phyloP scores from a whole-genome alignment of 92 coral and sea anemone species.

The Actinostola sp. region DNA sequence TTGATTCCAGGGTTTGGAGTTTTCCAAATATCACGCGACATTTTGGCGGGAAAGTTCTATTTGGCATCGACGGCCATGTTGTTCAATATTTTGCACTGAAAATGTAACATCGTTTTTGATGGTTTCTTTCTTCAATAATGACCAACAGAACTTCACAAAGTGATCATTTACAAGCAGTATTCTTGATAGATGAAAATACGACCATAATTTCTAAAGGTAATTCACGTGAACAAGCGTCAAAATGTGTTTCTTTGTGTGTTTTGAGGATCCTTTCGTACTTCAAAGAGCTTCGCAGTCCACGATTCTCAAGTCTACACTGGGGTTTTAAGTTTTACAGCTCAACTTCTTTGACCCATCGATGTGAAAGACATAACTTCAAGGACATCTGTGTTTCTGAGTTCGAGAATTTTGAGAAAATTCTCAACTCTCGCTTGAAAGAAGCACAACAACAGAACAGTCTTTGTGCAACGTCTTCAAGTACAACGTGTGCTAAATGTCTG shows the following conservation, averaged over 20 bases:
- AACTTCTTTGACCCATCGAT: slow-evolving; percentile 64
- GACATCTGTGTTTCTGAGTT: slow-evolving; percentile 69
- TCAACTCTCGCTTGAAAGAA: slow-evolving; percentile 34
- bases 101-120: not conserved
- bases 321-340: slow-evolving; percentile 92
- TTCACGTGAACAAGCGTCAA: slow-evolving; percentile 35
- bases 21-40: slow-evolving; percentile 33
- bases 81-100: not conserved
- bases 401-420: slow-evolving; percentile 79
- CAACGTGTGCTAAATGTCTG: slow-evolving; percentile 64
- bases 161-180: slow-evolving; percentile 43
- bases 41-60: slow-evolving; percentile 52
- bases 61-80: slow-evolving; percentile 46
- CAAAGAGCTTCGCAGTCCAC: slow-evolving; percentile 32
- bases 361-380: slow-evolving; percentile 83
- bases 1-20: not conserved
- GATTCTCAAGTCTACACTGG: slow-evolving; percentile 67
- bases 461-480: slow-evolving; percentile 24
- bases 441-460: slow-evolving; percentile 22
- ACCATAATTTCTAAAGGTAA: slow-evolving; percentile 23
- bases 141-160: not conserved
- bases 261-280: slow-evolving; percentile 75
- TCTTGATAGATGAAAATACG: slow-evolving; percentile 59
- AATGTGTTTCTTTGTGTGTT: slow-evolving; percentile 78
- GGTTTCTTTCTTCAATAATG: not conserved